Evolutionary conservation across 2,797 vertebrate species (phyloP), one percentile per base, ranked within the genome.

Genomic region (Clarias platycephalus): DNA sequence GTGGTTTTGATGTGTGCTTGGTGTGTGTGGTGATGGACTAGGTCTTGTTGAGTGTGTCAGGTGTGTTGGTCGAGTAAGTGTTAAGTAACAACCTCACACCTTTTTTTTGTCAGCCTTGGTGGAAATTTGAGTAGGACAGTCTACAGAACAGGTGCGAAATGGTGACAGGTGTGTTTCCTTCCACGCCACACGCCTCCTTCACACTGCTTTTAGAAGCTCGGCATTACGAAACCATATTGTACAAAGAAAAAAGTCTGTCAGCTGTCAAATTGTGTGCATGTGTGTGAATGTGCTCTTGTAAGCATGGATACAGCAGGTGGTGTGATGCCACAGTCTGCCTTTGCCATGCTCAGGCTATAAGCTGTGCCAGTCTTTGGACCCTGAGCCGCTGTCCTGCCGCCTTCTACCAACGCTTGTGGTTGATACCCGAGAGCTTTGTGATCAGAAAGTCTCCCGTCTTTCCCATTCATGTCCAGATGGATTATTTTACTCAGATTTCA

Each of bases 401-500:
- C 60, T 44, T 4, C 55, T 76, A 57, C 26, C 53, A 37, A 37
- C 74, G 58, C 55, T 82, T 86, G 80, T 83, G 83, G 44, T 26
- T 37, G 86, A 85, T 68, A 88, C 81, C 87, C 60, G 87, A 90
- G 87, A 86, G 83, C 76, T 68, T 44, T 79, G 58, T 74, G 85
- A 80, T 87, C 67, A 53, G 12, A 87, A 83, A 77, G 64, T 70
- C 85, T 91, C 92, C 88, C 75, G 58, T 86, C 37, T 85, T 28
- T 9, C 67, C 86, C 85, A 81, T 92, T 93, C 87, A 88, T 83
- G 78, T 79, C 68, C 20, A 28, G 81, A 77, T 78, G 87, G 92
- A 93, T 94, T 92, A 92, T 83, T 81, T 85, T 92, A 91, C 92
- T 93, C 89, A 37, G 85, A 92, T 95, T 94, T 94, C 93, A 91